Evolutionary conservation across 2,113 vertebrate species (phyloP).

Genomic region (Arothron firmamentum): DNA sequence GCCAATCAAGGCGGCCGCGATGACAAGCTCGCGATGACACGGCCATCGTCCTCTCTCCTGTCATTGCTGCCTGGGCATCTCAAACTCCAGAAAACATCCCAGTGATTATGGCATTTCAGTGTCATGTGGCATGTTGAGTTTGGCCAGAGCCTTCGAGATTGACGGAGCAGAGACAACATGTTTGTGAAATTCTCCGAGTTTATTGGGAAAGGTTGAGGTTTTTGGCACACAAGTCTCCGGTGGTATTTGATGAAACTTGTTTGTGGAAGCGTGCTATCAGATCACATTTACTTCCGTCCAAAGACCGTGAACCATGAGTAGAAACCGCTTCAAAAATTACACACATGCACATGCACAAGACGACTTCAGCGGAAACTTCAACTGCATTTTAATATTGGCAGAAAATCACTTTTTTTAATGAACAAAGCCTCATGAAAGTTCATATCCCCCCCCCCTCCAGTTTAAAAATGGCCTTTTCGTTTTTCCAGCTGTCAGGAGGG

Average conservation of each 20-base stretch:
- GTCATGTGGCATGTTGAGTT: slow-evolving; percentile 68
- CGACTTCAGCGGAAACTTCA: neutral
- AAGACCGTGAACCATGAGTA: slow-evolving; percentile 12
- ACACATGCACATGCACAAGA: neutral
- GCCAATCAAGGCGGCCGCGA: slow-evolving; percentile 62
- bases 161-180: slow-evolving; percentile 56
- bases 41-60: slow-evolving; percentile 46
- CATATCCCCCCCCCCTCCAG: slow-evolving; percentile 23
- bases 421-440: slow-evolving; percentile 1
- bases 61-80: slow-evolving; percentile 56
- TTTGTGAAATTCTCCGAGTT: slow-evolving; percentile 55
- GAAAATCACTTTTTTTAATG: slow-evolving; percentile 4
- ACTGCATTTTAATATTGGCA: neutral
- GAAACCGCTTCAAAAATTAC: neutral
- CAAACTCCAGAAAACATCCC: slow-evolving; percentile 58
- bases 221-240: slow-evolving; percentile 39
- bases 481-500: slow-evolving; percentile 38
- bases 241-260: slow-evolving; percentile 33
- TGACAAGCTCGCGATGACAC: slow-evolving; percentile 68
- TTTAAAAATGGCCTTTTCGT: slow-evolving; percentile 25
- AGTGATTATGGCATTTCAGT: slow-evolving; percentile 70
- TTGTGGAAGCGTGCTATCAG: slow-evolving; percentile 41
- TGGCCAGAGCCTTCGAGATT: slow-evolving; percentile 49
- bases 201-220: slow-evolving; percentile 44
- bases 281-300: slow-evolving; percentile 37